Conservation (phyloP, 2,888 invertebrate species). For the Selenia dentaria region DNA sequence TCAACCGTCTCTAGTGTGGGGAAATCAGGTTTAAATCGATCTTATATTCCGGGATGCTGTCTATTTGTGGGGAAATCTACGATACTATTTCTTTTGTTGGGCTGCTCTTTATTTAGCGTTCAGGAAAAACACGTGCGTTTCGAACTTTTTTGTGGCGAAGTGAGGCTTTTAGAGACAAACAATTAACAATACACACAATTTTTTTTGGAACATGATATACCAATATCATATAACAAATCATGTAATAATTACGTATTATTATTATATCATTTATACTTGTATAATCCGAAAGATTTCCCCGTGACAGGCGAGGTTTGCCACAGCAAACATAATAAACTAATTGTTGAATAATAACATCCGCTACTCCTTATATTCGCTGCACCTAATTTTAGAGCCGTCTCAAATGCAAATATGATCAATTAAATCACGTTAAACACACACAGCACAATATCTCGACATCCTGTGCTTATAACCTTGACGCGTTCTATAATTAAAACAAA, state of each 20-base stretch:
- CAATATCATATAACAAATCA: too few relatives aligned
- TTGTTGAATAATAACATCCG: not conserved
- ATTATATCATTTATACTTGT: too few relatives aligned
- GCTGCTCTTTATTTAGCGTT: conserved; percentile 7
- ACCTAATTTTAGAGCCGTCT: not conserved
- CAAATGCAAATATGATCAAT: conserved; percentile 16
- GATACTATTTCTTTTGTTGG: conserved; percentile 12
- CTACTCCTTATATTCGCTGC: not conserved
- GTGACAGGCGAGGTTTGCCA: too few relatives aligned
- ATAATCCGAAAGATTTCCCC: too few relatives aligned
- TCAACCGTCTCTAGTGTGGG: conserved; percentile 78
- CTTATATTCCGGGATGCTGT: conserved; percentile 27
- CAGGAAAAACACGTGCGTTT: not conserved
- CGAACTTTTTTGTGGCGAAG: not conserved
- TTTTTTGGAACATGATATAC: too few relatives aligned
- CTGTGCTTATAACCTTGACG: conserved; percentile 23
- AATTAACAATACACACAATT: too few relatives aligned
- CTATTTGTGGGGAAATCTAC: conserved; percentile 24
- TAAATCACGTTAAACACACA: conserved; percentile 7
- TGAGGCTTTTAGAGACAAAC: too few relatives aligned
- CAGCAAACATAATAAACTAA: too few relatives aligned
- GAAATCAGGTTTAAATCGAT: conserved; percentile 51
- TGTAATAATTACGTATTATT: too few relatives aligned
- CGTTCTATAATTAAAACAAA: conserved; percentile 25
- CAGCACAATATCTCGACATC: conserved; percentile 19